Percentiles rank a stretch among this genome's conserved stretches.
Evolutionary conservation across 2,113 vertebrate genomes (phyloP).

Genomic region (Rhabdornis inornatus): DNA sequence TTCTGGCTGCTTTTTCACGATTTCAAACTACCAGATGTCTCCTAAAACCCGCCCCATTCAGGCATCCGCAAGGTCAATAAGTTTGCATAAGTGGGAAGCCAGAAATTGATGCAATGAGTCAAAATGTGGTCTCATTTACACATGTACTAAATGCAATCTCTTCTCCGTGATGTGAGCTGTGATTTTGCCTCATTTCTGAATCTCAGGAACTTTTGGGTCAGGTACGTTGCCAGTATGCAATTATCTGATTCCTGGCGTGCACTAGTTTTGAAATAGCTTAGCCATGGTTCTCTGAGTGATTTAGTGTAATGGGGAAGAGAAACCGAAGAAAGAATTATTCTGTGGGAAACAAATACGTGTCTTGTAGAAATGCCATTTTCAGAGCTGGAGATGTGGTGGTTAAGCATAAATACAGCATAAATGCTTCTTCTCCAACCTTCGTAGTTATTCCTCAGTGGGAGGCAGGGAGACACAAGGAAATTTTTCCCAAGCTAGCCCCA

Average conservation of each 20-base stretch:
- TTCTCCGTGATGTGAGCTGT: background rate
- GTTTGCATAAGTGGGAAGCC: background rate
- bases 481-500: background rate
- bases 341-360: background rate
- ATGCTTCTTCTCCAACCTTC: background rate
- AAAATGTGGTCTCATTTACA: background rate
- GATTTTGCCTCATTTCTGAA: background rate
- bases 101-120: background rate
- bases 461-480: background rate
- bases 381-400: background rate
- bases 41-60: background rate
- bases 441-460: background rate
- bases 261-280: background rate
- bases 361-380: background rate
- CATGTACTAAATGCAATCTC: background rate
- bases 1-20: background rate
- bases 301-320: background rate
- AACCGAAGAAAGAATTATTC: background rate
- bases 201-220: background rate
- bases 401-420: background rate
- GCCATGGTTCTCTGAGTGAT: background rate
- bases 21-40: background rate
- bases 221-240: background rate
- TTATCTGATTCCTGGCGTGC: background rate
- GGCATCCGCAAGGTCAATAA: background rate